Base-by-base conservation (phyloP, 1,140 invertebrate species). In the Leguminivora glycinivorella region DNA sequence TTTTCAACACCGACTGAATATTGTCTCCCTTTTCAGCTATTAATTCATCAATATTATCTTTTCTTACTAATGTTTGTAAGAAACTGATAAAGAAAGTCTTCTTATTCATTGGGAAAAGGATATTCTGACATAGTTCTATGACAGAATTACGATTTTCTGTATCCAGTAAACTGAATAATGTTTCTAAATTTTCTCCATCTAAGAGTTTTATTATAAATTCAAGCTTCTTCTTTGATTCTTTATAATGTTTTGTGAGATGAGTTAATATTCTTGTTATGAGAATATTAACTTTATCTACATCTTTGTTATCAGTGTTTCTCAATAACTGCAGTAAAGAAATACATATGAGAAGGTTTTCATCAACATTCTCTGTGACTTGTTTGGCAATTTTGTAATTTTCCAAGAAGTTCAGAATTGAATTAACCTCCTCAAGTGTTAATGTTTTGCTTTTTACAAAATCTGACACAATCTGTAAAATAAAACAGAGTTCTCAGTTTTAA, bases 1-100 rank as follows among this genome's bases (percentile, higher is more conserved):
- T 83, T 80, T 88, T 90, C 22, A 88, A 72, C 5, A 91, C 87
- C 0, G 82, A 84, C 72, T 88, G 84, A 67, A 91, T 87, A 66
- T 86, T 90, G 52, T 90, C 88, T 24, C 87, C 84, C 71, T 84
- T 91, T 69, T 90, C 83, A 9, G 79, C 71, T 5, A 89, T 81
- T 5, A 89, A 70, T 34, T 84, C 77, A 73, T 86, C 77, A 40
- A 89, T 74, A 73, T 83, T 87, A 56, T 87, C 87, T 78, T 86
- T 89, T 29, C 83, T 75, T 43, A 91, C 83, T 63, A 90, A 78
- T 56, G 85, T 88, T 70, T 85, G 82, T n/a, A 91, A 70, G 70
- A 81, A 89, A 72, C 77, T 83, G 25, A 80, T 75, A 71, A 79
- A 91, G 63, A 80, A 83, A 2, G 85, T 70, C 70, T 81, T 88